These are phyloP conservation scores for Scaeva pyrastri DNA, from an alignment of 2,888 invertebrate species.

Conservation along the genomic window DNA sequence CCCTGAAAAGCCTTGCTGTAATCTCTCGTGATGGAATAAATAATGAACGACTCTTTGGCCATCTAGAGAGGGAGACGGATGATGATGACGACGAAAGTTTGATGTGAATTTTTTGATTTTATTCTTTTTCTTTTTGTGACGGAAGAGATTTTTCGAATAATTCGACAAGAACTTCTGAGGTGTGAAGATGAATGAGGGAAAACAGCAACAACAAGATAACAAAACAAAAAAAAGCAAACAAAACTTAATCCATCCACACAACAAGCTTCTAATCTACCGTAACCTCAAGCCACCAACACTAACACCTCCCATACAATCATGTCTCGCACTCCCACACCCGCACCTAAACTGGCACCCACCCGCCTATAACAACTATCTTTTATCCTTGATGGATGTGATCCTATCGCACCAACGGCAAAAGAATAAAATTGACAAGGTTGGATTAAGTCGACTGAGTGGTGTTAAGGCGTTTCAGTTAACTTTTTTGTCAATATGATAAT, in stretches of 20 bases:
- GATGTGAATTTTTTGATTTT: slow-evolving; percentile 44
- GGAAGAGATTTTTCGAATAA: slow-evolving; percentile 68
- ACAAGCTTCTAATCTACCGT: slow-evolving; percentile 69
- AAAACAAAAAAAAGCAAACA: slow-evolving; percentile 32
- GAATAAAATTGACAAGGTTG: slow-evolving; percentile 1
- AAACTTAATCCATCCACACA: slow-evolving; percentile 70
- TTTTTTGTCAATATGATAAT: too few species aligned
- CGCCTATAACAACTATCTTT: slow-evolving; percentile 39
- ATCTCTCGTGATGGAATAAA: slow-evolving; percentile 73
- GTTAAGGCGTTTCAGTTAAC: neutral
- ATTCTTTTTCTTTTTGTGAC: slow-evolving; percentile 27
- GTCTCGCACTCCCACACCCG: neutral
- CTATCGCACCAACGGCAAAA: slow-evolving; percentile 14
- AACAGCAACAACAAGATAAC: neutral
- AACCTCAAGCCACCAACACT: slow-evolving; percentile 50
- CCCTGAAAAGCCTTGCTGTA: slow-evolving; percentile 65
- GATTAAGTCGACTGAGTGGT: slow-evolving; percentile 3
- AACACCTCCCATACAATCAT: slow-evolving; percentile 30
- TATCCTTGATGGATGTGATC: slow-evolving; percentile 66
- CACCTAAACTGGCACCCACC: neutral
- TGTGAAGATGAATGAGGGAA: slow-evolving; percentile 57
- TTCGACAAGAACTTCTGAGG: slow-evolving; percentile 58
- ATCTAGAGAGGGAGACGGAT: slow-evolving; percentile 41
- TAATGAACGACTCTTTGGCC: slow-evolving; percentile 66
- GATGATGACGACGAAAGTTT: slow-evolving; percentile 41